A percentile compares a stretch with the other conserved stretches of the same genome.
Evolutionary conservation across 2,113 vertebrate genomes (phyloP).

Genomic region (Xiphophorus hellerii): DNA sequence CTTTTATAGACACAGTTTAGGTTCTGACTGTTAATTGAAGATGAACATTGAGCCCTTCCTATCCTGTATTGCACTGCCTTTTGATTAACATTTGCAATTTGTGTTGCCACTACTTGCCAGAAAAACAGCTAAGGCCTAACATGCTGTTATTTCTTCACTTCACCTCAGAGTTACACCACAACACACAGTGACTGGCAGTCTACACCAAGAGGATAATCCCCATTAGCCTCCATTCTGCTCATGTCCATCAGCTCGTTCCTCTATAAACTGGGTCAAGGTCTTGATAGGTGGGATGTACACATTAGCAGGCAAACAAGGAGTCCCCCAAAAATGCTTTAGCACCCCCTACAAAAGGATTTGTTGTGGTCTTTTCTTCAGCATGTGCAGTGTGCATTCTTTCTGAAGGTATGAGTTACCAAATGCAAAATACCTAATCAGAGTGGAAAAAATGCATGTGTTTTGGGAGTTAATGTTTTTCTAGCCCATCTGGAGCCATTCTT

Average conservation of each 20-base stretch:
- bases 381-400: slow-evolving; percentile 50
- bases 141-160: slow-evolving; percentile 4
- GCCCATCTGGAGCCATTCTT: slow-evolving; percentile 55
- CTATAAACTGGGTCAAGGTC: slow-evolving; percentile 23
- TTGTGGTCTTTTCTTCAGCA: slow-evolving; percentile 12
- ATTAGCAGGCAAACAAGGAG: slow-evolving; percentile 46
- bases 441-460: slow-evolving; percentile 26
- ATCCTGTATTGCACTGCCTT: background rate
- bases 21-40: slow-evolving; percentile 1
- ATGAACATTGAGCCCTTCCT: background rate
- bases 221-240: slow-evolving; percentile 44
- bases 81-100: slow-evolving; percentile 13
- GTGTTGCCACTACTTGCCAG: slow-evolving; percentile 5
- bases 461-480: slow-evolving; percentile 66
- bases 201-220: slow-evolving; percentile 43
- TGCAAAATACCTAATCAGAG: slow-evolving; percentile 32
- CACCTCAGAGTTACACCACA: background rate
- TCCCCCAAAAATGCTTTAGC: slow-evolving; percentile 40
- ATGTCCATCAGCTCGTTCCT: slow-evolving; percentile 53
- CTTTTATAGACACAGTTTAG: slow-evolving; percentile 26
- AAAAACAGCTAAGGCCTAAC: slow-evolving; percentile 19
- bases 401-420: slow-evolving; percentile 40
- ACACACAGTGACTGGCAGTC: slow-evolving; percentile 49
- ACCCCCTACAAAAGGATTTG: slow-evolving; percentile 26
- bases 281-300: slow-evolving; percentile 43